Evolutionary conservation across 2,797 vertebrate species (phyloP).

Genomic region (Melanotaenia maccullochi): DNA sequence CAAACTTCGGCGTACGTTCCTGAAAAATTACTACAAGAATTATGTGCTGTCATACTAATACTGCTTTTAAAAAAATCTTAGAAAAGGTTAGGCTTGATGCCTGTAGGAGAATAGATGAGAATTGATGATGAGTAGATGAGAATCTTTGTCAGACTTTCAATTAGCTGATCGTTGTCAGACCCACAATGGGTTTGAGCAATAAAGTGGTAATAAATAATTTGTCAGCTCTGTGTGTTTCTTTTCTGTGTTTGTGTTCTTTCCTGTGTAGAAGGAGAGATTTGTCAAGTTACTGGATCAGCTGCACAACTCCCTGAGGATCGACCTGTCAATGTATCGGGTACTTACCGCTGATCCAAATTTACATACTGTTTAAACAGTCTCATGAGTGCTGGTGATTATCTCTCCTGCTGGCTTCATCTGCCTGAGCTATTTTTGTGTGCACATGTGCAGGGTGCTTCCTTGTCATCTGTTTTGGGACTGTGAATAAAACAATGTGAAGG

Average conservation of each 20-base stretch:
- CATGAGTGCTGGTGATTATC: conserved; percentile 1
- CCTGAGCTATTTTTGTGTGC: conserved; percentile 12
- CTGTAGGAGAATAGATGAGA: conserved; percentile 3
- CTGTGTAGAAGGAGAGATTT: conserved; percentile 94
- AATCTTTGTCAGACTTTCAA: conserved; percentile 27
- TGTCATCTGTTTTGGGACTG: conserved; percentile 7
- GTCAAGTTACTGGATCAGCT: conserved; percentile 97
- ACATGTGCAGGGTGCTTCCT: background rate
- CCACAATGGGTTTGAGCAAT: conserved; percentile 34
- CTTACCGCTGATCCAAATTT: conserved; percentile 21
- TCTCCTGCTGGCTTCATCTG: conserved; percentile 3
- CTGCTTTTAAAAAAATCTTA: background rate
- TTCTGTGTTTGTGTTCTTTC: conserved; percentile 81
- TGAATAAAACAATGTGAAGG: conserved; percentile 1
- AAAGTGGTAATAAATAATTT: conserved; percentile 28
- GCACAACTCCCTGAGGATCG: conserved; percentile 96
- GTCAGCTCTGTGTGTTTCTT: conserved; percentile 23
- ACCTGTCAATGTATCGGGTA: conserved; percentile 99
- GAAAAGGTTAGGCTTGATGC: background rate
- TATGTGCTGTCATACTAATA: background rate
- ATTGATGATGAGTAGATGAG: background rate
- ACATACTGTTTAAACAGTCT: conserved; percentile 13
- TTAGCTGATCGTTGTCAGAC: conserved; percentile 35
- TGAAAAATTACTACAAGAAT: conserved; percentile 1
- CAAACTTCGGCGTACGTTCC: conserved; percentile 95